These are phyloP conservation scores for Graptemys geographica DNA, from an alignment of 2,797 vertebrate genomes.

Conservation along the genomic window DNA sequence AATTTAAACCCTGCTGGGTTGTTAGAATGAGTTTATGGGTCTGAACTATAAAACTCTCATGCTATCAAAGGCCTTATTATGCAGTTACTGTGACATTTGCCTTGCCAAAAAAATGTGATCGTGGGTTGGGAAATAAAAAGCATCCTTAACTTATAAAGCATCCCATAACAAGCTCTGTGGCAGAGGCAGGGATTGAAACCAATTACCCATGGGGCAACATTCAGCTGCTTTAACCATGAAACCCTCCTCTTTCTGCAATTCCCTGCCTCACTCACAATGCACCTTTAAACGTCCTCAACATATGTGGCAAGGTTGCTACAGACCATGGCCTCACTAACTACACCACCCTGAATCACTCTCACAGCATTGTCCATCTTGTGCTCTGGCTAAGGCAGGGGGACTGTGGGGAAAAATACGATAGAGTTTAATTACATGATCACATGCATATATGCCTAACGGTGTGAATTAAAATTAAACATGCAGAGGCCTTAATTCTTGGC, in stretches of 20 bases:
- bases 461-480: too few relatives aligned
- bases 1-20: not conserved
- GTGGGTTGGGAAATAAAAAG: not conserved
- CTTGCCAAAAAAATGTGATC: not conserved
- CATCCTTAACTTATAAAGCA: not conserved
- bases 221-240: not conserved
- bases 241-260: not conserved
- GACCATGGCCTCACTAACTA: not conserved
- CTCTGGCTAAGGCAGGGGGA: not conserved
- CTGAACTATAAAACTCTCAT: fast-evolving
- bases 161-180: not conserved
- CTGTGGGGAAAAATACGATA: too few relatives aligned
- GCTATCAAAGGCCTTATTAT: not conserved
- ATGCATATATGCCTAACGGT: too few relatives aligned
- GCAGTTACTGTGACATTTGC: not conserved
- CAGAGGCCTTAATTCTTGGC: too few relatives aligned
- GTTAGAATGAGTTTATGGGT: not conserved
- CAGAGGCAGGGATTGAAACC: not conserved
- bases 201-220: not conserved
- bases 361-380: not conserved
- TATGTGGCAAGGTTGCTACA: not conserved
- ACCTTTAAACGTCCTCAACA: not conserved
- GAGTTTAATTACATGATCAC: too few relatives aligned
- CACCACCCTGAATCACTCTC: not conserved
- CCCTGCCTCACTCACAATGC: not conserved